These are phyloP conservation scores for Pectinophora gossypiella DNA, from an alignment of 1,140 invertebrate genomes.

Conservation along the genomic window DNA sequence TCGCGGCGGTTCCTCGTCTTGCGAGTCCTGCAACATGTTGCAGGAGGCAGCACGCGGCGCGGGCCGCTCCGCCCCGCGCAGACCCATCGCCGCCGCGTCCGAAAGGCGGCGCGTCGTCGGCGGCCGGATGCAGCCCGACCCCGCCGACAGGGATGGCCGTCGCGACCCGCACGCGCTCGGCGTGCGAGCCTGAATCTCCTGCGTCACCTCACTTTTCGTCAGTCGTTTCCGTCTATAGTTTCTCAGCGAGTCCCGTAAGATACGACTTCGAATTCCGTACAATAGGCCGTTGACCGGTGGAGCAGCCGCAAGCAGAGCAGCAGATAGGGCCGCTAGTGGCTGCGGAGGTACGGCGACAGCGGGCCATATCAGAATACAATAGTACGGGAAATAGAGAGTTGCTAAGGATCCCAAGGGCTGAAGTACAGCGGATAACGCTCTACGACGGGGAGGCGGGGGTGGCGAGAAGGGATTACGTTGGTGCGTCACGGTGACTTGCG, in stretches of 20 bases:
- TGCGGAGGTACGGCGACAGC: conserved; percentile 69
- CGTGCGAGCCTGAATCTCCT: conserved; percentile 86
- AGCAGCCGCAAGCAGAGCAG: conserved; percentile 80
- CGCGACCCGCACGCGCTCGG: conserved; percentile 85
- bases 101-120: conserved; percentile 79
- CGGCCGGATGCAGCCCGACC: conserved; percentile 78
- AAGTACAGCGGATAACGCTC: conserved; percentile 82
- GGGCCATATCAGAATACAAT: conserved; percentile 83
- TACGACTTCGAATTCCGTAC: conserved; percentile 86
- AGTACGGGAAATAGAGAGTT: conserved; percentile 84
- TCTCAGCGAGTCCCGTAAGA: conserved; percentile 81
- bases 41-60: conserved; percentile 67
- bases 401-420: conserved; percentile 84
- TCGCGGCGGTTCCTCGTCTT: conserved; percentile 60
- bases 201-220: conserved; percentile 85
- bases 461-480: conserved; percentile 85
- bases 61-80: conserved; percentile 52
- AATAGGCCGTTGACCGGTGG: conserved; percentile 84
- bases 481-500: conserved; percentile 89
- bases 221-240: conserved; percentile 89
- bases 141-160: conserved; percentile 81
- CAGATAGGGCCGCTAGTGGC: conserved; percentile 77
- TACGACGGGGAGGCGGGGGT: conserved; percentile 77
- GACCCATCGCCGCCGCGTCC: conserved; percentile 78
- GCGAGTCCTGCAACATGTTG: conserved; percentile 73